These are phyloP conservation scores for Diplodus puntazzo DNA, from an alignment of 2,797 vertebrate genomes.

Conservation along the genomic window DNA sequence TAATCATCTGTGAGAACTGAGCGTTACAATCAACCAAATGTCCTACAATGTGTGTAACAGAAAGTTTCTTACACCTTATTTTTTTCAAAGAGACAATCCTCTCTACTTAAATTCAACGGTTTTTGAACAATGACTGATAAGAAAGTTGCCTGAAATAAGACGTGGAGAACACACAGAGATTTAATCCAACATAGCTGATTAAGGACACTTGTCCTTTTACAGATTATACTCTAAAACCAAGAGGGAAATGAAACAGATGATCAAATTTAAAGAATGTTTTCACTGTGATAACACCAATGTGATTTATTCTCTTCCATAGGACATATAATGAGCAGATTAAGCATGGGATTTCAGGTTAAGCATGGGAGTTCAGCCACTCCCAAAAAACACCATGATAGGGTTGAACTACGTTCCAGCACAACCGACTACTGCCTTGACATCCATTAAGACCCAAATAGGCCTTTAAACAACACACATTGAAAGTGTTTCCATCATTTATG, in stretches of 20 bases:
- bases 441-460: background rate
- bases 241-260: background rate
- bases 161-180: background rate
- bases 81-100: background rate
- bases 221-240: constrained; percentile 12
- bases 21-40: background rate
- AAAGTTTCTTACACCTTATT: background rate
- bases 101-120: background rate
- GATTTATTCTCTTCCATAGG: background rate
- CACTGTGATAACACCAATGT: background rate
- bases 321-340: background rate
- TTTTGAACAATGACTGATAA: constrained; percentile 15
- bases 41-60: background rate
- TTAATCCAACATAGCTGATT: constrained; percentile 16
- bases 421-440: background rate
- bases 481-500: background rate
- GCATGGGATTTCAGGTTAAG: background rate
- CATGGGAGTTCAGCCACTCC: background rate
- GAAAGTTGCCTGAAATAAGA: background rate
- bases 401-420: background rate
- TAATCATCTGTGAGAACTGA: background rate
- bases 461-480: background rate
- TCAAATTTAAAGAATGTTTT: constrained; percentile 2
- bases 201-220: background rate
- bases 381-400: background rate